Evolutionary conservation across 2,113 vertebrate species (phyloP).

Genomic region (Uria lomvia): DNA sequence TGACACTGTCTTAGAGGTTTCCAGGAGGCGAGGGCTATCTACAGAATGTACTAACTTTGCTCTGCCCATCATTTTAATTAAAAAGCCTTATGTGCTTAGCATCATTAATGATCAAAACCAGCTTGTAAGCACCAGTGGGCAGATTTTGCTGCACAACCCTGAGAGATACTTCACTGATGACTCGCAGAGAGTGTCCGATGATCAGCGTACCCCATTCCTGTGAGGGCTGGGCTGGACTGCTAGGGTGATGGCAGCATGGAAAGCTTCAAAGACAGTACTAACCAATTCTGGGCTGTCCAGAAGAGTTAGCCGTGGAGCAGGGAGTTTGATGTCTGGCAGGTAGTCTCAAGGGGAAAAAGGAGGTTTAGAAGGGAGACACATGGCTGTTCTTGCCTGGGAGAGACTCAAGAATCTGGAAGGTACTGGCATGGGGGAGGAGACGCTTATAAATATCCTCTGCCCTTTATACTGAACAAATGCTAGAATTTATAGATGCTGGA

Average conservation of each 20-base stretch:
- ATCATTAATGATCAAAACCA: neutral
- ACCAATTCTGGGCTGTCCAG: neutral
- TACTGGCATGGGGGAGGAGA: neutral
- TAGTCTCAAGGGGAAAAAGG: neutral
- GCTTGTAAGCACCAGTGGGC: neutral
- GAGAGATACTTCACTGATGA: neutral
- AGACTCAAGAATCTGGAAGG: neutral
- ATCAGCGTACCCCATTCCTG: neutral
- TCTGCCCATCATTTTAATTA: neutral
- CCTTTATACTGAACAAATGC: neutral
- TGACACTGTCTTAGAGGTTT: neutral
- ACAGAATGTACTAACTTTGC: neutral
- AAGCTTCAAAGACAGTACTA: neutral
- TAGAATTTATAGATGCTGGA: neutral
- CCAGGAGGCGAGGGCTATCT: neutral
- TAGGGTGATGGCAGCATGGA: neutral
- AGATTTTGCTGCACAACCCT: neutral
- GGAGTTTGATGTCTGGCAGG: neutral
- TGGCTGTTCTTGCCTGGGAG: neutral
- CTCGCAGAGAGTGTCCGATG: neutral
- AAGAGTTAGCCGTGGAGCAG: neutral
- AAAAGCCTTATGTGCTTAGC: neutral
- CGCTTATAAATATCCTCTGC: neutral
- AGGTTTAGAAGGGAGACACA: accelerated
- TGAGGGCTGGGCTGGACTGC: neutral